Base-by-base conservation (phyloP, 2,113 vertebrate species). In the Isurus oxyrinchus region DNA sequence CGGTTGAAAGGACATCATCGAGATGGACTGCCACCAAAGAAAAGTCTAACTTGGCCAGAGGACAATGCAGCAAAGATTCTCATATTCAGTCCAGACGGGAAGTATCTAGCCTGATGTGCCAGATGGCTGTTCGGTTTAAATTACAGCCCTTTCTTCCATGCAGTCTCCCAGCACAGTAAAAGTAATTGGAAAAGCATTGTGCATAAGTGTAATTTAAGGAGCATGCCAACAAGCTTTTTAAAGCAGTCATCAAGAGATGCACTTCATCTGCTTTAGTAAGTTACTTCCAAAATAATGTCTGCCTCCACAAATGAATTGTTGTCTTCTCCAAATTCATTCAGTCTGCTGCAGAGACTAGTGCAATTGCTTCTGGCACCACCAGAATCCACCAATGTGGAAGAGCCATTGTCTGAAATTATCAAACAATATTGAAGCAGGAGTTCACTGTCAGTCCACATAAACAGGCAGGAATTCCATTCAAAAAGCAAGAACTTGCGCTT, bases 381-480 rank as follows among this genome's bases (percentile, higher is more conserved):
- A 90, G 57, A 21, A 61, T 84, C 55, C 31, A 35, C 57, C 57
- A 57, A 27, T 93, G 57, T 61, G 35, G 88, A 35, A 59, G 14
- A 5, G 57, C 59, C 35, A 19, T 59, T 93, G 88, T 93, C 88
- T 93, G 88, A 31, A 93, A 31, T 35, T 61, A 59, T 14, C 3
- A 57, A 91, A 59, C 55, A 16, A 61, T 61, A 59, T 93, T 35
- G 57, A 61, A 93, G 44, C 53, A 57, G 87, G 49, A 27, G 53
- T 90, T 57, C 88, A 61, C 57, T 6, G 7, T 93, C 55, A 93
- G 57, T 59, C 88, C 55, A 55, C 88, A 44, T n/a, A 21, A n/a
- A 31, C 88, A 93, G 88, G 55, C 55, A 93, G 88, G 57, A 93
- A 93, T 93, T 61, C 55, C 88, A 93, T n/a, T 93, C 59, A 93